Base-by-base conservation (phyloP, 2,888 invertebrate genomes). In the Celastrina argiolus region DNA sequence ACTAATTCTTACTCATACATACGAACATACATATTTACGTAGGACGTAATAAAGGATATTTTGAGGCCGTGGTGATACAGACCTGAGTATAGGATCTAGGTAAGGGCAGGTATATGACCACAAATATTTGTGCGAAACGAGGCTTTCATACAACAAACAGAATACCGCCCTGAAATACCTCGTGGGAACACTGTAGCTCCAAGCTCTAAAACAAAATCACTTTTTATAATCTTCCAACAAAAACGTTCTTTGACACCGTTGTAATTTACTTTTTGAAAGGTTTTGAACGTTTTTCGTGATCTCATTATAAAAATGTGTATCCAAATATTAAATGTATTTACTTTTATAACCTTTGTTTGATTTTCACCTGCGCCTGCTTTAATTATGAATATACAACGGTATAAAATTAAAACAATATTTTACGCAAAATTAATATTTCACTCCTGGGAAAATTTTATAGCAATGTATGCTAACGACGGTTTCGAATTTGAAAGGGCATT, bases 181-280 rank as follows among this genome's bases (percentile, higher is more conserved):
- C 22, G 22, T 61, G 39, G 22, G 6, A 36, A 56, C 2, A 56
- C 28, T 26, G 28, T 56, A 39, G 16, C 36, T 14, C 18, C 12
- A 36, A 61, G 61, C 34, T 34, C 61, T 22, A 18, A 34, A 59
- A 59, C 34, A 59, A 59, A 59, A 59, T 59, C 18, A 59, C 59
- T 59, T 59, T 59, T 34, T 34, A 18, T 59, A 59, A 59, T 59
- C 34, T 61, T 61, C 6, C 22, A 36, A 36, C 36, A 22, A 18
- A 36, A 61, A 39, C 22, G 61, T 61, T 36, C 34, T 59, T 59
- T 59, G 31, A 18, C 34, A 59, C 34, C 59, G 34, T 22, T 16
- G 1, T 59, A 34, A 59, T 59, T 59, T 59, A 34, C 34, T 31
- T 18, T n/a, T 34, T 34, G 18, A 34, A 59, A 59, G 59, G 59